Base-by-base conservation (phyloP, 2,797 vertebrate genomes). In the Heteromormyrus szaboi region DNA sequence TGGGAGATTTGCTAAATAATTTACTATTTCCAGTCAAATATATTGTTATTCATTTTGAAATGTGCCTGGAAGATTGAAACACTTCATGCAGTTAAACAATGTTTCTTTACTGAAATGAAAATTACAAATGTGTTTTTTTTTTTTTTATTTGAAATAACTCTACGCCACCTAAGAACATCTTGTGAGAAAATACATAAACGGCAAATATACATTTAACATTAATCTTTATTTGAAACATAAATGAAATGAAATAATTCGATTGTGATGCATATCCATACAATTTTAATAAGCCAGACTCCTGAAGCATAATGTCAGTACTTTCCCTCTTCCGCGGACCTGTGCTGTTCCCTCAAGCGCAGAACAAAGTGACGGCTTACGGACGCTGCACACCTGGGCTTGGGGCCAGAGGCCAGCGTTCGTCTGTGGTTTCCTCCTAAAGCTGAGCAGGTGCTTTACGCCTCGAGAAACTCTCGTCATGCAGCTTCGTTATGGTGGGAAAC, bases 61-160 rank as follows among this genome's bases (percentile, higher is more conserved):
- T 85, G 81, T 51, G 81, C 44, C 48, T 85, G 8, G 6, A 29
- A 88, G 44, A 46, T 44, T 88, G 88, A 59, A 88, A 88, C 50
- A 17, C n/a, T 51, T 85, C 46, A 85, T 51, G 48, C 22, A 85
- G 8, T 29, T 85, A 50, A 85, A 85, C n/a, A 50, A 85, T 51
- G 46, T 81, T 79, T 76, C 5, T 76, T 19, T 79, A 79, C 8
- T 41, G 46, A 84, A 22, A 51, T 51, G 11, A 84, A 51, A 84
- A 84, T 22, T 84, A 4, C 81, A 25, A 84, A 8, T 44, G 4
- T 19, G 19, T 79, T 44, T 44, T 79, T 41, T 17, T 41, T 17
- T 5, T 33, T 5, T 72, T 12, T 0, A 44, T n/a, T 76, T 41
- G 14, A 76, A 76, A 79, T 79, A 6, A 79, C 33, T 79, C 17